Base-by-base conservation (phyloP, 2,888 invertebrate species). In the Pimpla rufipes region DNA sequence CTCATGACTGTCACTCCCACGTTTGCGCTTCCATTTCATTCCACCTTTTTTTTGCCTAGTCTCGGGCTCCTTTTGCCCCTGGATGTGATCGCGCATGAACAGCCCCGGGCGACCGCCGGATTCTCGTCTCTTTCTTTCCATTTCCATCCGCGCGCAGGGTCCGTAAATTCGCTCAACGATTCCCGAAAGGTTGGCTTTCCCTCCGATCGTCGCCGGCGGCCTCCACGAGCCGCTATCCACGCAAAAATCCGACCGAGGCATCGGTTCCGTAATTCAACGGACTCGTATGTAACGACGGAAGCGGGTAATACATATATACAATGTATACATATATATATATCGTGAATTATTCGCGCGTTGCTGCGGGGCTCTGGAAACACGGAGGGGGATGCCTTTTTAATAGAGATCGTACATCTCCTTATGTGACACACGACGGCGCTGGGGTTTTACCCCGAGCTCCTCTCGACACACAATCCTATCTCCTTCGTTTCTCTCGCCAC, bases 391-490 rank as follows among this genome's bases (percentile, higher is more conserved):
- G 37, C 18, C 16, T 16, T 52, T 35, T 13, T 37, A 35, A 52
- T 52, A 50, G 52, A 68, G 29, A 37, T 52, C 10, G 10, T 29
- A 50, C 16, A 37, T 52, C 52, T 52, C 16, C 18, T 35, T 11
- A 18, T 18, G 50, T 18, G 18, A 68, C 18, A 13, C 16, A n/a
- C 7, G 18, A 6, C n/a, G n/a, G 37, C n/a, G 11, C 5, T 10
- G 21, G 16, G 50, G 1, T 52, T 64, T 75, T 64, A 52, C 50
- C 50, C 52, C 50, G 6, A 52, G 18, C 37, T 50, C 50, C 64
- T 18, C 23, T 35, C 40, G 40, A 75, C 35, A 7, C 29, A 40
- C 21, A 75, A 52, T 64, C 50, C 50, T 11, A 35, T 64, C 47
- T 40, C n/a, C 10, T n/a, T 37, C 21, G 18, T 35, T 50, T 74